These are phyloP conservation scores for Staurois parvus DNA, from an alignment of 2,797 vertebrate genomes.

Conservation along the genomic window DNA sequence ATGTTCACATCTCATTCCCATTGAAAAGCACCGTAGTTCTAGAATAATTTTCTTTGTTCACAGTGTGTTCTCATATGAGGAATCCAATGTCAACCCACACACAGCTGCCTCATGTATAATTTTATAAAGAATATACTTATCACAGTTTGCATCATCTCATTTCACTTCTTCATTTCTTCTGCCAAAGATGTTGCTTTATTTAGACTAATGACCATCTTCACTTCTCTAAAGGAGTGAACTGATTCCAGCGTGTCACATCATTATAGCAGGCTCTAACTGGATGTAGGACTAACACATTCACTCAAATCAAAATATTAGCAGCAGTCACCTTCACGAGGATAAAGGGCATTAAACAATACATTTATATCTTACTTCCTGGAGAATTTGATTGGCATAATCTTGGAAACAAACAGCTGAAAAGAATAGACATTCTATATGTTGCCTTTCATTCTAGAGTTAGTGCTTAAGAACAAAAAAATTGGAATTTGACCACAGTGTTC, in stretches of 20 bases:
- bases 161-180: constrained; percentile 61
- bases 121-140: constrained; percentile 64
- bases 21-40: constrained; percentile 48
- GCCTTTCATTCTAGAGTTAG: constrained; percentile 8
- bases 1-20: constrained; percentile 47
- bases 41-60: constrained; percentile 57
- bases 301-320: constrained; percentile 56
- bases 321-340: constrained; percentile 49
- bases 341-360: constrained; percentile 48
- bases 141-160: constrained; percentile 63
- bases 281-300: constrained; percentile 43
- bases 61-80: constrained; percentile 55
- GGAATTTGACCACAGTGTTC: background rate
- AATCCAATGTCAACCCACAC: constrained; percentile 61
- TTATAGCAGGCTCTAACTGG: constrained; percentile 57
- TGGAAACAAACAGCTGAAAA: constrained; percentile 8
- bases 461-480: constrained; percentile 3
- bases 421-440: constrained; percentile 6
- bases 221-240: constrained; percentile 56
- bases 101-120: constrained; percentile 63
- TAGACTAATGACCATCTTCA: constrained; percentile 63
- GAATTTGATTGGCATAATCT: constrained; percentile 30
- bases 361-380: constrained; percentile 38
- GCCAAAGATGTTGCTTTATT: constrained; percentile 61
- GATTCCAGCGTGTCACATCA: constrained; percentile 57